Evolutionary conservation across 2,888 invertebrate species (phyloP).

Genomic region (Tribolium freemani): DNA sequence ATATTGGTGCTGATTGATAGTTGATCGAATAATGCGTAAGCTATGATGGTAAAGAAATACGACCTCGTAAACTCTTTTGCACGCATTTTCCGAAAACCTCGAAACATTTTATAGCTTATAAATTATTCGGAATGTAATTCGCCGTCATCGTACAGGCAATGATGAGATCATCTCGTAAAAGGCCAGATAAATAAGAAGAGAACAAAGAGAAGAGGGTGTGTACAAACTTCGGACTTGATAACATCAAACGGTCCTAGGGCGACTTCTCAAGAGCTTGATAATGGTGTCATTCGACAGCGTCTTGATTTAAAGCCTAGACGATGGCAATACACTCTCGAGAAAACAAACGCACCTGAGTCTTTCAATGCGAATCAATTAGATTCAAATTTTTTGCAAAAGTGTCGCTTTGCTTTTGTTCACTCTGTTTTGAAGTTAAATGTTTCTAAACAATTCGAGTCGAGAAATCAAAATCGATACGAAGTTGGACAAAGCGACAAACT

Average conservation of each 20-base stretch:
- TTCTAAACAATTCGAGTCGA: slow-evolving; percentile 18
- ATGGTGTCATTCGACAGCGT: slow-evolving; percentile 61
- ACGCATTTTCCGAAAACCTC: slow-evolving; percentile 37
- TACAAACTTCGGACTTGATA: slow-evolving; percentile 60
- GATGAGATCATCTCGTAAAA: slow-evolving; percentile 56
- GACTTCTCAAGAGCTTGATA: slow-evolving; percentile 59
- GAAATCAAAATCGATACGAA: slow-evolving; percentile 32
- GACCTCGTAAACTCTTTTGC: slow-evolving; percentile 35
- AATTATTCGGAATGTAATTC: slow-evolving; percentile 57
- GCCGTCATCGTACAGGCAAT: slow-evolving; percentile 54
- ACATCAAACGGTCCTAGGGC: slow-evolving; percentile 59
- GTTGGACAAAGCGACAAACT: slow-evolving; percentile 39
- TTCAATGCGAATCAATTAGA: neutral
- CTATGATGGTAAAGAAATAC: slow-evolving; percentile 32
- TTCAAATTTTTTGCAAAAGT: neutral
- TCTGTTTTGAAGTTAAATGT: neutral
- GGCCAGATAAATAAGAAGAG: slow-evolving; percentile 56
- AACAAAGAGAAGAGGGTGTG: slow-evolving; percentile 59
- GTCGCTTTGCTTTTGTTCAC: no score
- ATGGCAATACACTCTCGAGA: neutral
- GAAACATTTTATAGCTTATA: slow-evolving; percentile 51
- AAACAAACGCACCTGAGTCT: neutral
- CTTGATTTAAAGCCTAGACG: slow-evolving; percentile 56
- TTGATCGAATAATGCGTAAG: slow-evolving; percentile 38
- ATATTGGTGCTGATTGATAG: slow-evolving; percentile 37